Percentiles rank a stretch among this genome's conserved stretches.
phyloP scores from a whole-genome alignment of 2,888 invertebrate genomes.

The Hoplodrina ambigua region DNA sequence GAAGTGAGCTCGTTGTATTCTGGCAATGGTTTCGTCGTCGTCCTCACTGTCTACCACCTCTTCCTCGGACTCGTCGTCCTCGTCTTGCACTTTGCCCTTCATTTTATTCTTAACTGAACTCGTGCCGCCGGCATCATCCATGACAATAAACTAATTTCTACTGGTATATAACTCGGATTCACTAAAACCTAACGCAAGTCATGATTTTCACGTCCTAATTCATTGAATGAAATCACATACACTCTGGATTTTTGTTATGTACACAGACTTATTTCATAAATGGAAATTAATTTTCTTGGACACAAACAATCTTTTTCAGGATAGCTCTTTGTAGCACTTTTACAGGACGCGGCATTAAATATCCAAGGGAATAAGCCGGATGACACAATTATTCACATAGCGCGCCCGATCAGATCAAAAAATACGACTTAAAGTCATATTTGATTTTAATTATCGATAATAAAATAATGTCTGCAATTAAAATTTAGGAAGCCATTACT shows the following conservation, averaged over 20 bases:
- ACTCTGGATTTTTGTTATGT: slow-evolving; percentile 50
- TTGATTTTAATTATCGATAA: slow-evolving; percentile 76
- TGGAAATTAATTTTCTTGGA: slow-evolving; percentile 56
- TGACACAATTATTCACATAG: slow-evolving; percentile 77
- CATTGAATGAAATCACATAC: slow-evolving; percentile 43
- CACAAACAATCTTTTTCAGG: slow-evolving; percentile 74
- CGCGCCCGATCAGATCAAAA: slow-evolving; percentile 69
- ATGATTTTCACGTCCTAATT: slow-evolving; percentile 54
- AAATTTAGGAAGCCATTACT: slow-evolving; percentile 91
- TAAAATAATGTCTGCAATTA: slow-evolving; percentile 86
- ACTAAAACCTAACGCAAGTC: slow-evolving; percentile 58
- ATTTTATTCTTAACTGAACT: slow-evolving; percentile 78
- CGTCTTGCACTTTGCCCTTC: slow-evolving; percentile 75
- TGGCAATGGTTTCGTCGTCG: slow-evolving; percentile 87
- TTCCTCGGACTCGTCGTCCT: slow-evolving; percentile 80
- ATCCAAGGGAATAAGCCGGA: slow-evolving; percentile 80
- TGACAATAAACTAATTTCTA: slow-evolving; percentile 66
- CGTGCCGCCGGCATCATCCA: slow-evolving; percentile 82
- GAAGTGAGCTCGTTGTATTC: slow-evolving; percentile 87
- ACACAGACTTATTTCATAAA: slow-evolving; percentile 57
- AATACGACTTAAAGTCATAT: slow-evolving; percentile 66
- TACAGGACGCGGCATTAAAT: slow-evolving; percentile 81
- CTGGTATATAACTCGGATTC: slow-evolving; percentile 40
- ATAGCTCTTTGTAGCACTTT: slow-evolving; percentile 82
- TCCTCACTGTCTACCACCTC: slow-evolving; percentile 85